Base-by-base conservation (phyloP, 2,113 vertebrate genomes). In the Alexandromys fortis region DNA sequence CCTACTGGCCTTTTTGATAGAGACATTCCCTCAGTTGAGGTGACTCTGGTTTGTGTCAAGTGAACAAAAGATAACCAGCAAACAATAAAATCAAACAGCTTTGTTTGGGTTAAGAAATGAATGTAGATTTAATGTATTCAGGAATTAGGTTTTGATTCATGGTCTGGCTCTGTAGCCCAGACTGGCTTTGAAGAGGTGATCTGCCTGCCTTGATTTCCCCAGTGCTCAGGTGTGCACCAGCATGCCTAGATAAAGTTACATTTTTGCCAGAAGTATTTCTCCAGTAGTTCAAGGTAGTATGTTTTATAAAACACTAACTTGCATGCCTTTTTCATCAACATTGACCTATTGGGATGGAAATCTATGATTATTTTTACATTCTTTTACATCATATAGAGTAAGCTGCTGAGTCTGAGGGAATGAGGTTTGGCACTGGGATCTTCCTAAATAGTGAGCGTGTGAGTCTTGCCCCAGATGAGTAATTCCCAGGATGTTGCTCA, bases 181-280 rank as follows among this genome's bases (percentile, higher is more conserved):
- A n/a, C 8, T 88, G 49, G 13, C 12, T 17, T 73, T 72, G 49
- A 88, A 88, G 3, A 13, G 86, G 35, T 52, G 17, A 58, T 88
- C 67, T n/a, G 38, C 35, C 22, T 55, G 49, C 49, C 14, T 87
- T 35, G 14, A 30, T 16, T 33, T 87, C 11, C 42, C 42, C 5
- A 24, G 45, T 19, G 35, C 45, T 52, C 12, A 42, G 86, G 55
- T 30, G 55, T 83, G 24, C 2, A 28, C 24, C 24, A 30, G 7
- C 13, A 14, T 87, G 45, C 85, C 65, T n/a, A 52, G 19, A 33
- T 70, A 52, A 33, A 55, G 22, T 55, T n/a, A 9, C 75, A 13
- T 65, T 95, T 55, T 86, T 81, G 21, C 35, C n/a, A 26, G 91
- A 89, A 90, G n/a, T 75, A 79, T 75, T 92, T 92, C 91, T 58